These are phyloP conservation scores for Indri indri DNA, from an alignment of 2,113 vertebrate genomes.

Conservation along the genomic window DNA sequence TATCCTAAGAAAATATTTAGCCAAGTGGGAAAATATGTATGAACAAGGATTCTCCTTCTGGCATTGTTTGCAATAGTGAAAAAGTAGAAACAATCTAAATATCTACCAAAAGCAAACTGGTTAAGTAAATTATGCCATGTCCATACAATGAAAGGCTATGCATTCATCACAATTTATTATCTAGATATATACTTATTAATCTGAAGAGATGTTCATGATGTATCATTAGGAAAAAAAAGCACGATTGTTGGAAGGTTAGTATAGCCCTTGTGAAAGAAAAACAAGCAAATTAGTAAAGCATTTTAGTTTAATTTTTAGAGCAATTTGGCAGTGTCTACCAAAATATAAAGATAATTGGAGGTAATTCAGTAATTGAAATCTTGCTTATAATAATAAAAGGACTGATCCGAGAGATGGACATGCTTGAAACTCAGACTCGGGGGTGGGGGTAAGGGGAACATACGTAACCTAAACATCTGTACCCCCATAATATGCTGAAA, in stretches of 20 bases:
- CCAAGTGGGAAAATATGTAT: background rate
- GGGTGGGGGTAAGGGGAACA: too few species aligned
- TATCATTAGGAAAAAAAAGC: background rate
- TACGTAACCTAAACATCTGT: too few species aligned
- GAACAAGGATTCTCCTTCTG: background rate
- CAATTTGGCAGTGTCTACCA: background rate
- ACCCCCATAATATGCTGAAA: too few species aligned
- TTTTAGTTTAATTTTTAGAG: background rate
- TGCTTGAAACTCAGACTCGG: too few species aligned
- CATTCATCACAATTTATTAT: background rate
- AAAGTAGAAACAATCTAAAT: background rate
- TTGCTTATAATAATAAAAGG: background rate
- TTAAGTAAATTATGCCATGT: background rate
- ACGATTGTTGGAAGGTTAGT: background rate
- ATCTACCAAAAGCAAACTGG: background rate
- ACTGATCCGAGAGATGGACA: too few species aligned
- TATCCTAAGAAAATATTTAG: background rate
- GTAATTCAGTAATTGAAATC: background rate
- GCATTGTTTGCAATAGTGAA: background rate
- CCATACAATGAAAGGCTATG: background rate
- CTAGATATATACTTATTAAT: background rate
- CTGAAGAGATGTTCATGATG: background rate
- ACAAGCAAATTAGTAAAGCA: background rate
- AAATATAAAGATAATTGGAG: background rate
- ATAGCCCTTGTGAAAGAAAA: background rate